These are phyloP conservation scores for Cardiocondyla obscurior DNA, from an alignment of 1,140 invertebrate species.

Conservation along the genomic window DNA sequence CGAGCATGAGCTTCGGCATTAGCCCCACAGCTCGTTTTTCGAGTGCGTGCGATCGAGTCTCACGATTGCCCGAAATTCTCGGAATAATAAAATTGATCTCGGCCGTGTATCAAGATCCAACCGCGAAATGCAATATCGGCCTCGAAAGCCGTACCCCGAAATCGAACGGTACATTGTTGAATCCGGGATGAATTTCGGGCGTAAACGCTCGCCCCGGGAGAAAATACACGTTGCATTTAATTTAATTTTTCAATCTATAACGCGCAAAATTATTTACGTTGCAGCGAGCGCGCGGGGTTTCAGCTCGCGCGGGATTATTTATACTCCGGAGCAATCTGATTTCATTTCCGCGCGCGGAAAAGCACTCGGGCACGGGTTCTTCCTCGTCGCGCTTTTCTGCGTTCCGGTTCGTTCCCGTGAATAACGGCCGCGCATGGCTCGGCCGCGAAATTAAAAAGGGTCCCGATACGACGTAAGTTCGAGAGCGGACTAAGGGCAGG, in stretches of 20 bases:
- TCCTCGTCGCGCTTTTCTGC: neutral
- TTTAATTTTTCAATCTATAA: neutral
- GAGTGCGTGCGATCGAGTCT: conserved; percentile 56
- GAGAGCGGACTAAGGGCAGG: conserved; percentile 32
- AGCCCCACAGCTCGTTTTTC: conserved; percentile 24
- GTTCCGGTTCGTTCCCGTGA: neutral
- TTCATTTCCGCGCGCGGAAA: too few species aligned
- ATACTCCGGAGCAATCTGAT: neutral
- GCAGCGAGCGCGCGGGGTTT: neutral
- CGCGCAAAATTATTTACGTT: neutral
- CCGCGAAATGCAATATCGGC: neutral
- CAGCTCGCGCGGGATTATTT: neutral
- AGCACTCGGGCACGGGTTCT: too few species aligned
- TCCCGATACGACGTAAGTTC: conserved; percentile 55
- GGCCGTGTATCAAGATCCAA: conserved; percentile 2
- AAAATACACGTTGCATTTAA: neutral
- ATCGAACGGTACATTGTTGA: neutral
- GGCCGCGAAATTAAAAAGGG: conserved; percentile 43
- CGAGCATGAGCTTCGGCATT: conserved; percentile 38
- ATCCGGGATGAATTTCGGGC: neutral
- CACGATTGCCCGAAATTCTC: conserved; percentile 29
- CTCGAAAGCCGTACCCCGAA: neutral
- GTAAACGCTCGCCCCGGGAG: neutral
- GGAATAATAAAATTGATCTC: conserved; percentile 42
- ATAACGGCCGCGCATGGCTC: conserved; percentile 15